Percentiles rank a stretch among this genome's conserved stretches.
phyloP scores from a whole-genome alignment of 1,140 invertebrate species.

The Steinernema khuongi region DNA sequence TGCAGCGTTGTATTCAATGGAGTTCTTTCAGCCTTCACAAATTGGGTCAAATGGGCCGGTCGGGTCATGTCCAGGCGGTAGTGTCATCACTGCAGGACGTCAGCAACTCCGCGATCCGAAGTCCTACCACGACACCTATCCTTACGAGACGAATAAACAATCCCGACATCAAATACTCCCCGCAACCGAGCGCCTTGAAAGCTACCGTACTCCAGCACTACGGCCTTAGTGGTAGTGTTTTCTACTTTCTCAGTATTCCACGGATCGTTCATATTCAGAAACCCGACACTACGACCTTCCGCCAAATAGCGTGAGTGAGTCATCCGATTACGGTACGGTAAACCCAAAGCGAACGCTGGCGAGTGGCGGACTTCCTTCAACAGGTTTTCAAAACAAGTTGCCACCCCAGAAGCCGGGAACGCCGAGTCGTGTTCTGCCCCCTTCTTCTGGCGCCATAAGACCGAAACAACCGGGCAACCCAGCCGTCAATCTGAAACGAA shows the following conservation, averaged over 20 bases:
- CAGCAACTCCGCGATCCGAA: not conserved
- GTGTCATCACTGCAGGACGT: not conserved
- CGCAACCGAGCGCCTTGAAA: not conserved
- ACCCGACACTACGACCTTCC: not conserved
- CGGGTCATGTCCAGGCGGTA: not conserved
- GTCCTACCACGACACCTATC: not conserved
- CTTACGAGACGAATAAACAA: not conserved
- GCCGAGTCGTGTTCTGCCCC: not conserved
- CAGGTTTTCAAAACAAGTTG: conserved; percentile 3
- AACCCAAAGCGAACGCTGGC: not conserved
- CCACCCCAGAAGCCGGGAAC: not conserved
- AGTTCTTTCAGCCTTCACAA: conserved; percentile 1
- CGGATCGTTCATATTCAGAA: not conserved
- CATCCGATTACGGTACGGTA: not conserved
- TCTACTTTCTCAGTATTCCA: too few species aligned
- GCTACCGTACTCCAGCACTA: too few species aligned
- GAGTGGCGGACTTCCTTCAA: not conserved
- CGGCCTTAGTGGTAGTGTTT: too few species aligned
- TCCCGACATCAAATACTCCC: not conserved
- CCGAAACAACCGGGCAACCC: not conserved
- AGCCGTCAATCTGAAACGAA: not conserved
- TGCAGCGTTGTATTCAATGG: not conserved
- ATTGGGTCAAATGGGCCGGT: not conserved
- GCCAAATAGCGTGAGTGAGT: not conserved
- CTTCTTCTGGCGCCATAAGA: not conserved